These are phyloP conservation scores for Metaphire vulgaris DNA, from an alignment of 1,140 invertebrate genomes.

Conservation along the genomic window DNA sequence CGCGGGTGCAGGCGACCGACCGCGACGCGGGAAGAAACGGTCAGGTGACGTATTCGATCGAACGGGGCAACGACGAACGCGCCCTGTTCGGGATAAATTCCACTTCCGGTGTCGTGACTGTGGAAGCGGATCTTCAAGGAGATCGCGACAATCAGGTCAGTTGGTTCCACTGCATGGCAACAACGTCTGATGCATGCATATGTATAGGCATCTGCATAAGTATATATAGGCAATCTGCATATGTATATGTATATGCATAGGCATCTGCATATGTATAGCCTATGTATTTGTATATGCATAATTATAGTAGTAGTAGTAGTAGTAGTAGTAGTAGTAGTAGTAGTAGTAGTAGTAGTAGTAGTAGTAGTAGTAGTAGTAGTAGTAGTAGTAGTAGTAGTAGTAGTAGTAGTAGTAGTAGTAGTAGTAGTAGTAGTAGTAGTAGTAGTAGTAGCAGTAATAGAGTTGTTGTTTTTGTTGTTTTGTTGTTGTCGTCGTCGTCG, in stretches of 20 bases:
- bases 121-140: neutral
- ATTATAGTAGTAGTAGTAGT: slow-evolving; percentile 12
- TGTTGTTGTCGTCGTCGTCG: no score
- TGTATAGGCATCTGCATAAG: neutral
- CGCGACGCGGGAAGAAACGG: neutral
- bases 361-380: slow-evolving; percentile 2
- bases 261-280: neutral
- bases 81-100: neutral
- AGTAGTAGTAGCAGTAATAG: neutral
- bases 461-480: no score
- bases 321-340: slow-evolving; percentile 3
- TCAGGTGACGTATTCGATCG: neutral
- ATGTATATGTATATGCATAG: neutral
- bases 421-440: slow-evolving; percentile 2
- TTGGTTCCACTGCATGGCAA: neutral
- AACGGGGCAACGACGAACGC: neutral
- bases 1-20: neutral
- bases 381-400: slow-evolving; percentile 5
- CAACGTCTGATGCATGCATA: neutral
- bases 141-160: neutral
- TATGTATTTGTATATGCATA: neutral
- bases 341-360: slow-evolving; percentile 9
- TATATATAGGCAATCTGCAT: neutral
- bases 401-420: slow-evolving; percentile 4
- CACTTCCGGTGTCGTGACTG: neutral